Evolutionary conservation across 2,113 vertebrate genomes (phyloP).

Genomic region (Gallinago paraguaiae): DNA sequence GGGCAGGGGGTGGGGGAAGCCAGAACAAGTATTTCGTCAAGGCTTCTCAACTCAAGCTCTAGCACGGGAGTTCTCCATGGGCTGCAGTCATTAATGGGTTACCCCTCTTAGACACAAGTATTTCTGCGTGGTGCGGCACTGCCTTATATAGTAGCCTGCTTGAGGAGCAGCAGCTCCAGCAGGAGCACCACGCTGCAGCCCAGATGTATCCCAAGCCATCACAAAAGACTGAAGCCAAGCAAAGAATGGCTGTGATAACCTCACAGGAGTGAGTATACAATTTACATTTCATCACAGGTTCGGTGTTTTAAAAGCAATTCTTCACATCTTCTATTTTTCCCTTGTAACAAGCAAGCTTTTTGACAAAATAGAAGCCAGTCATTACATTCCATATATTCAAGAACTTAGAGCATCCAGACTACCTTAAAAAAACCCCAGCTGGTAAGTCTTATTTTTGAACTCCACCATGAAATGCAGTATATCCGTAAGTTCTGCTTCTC

Average conservation of each 20-base stretch:
- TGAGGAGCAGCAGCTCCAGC: background rate
- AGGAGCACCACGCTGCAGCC: background rate
- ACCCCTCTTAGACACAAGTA: background rate
- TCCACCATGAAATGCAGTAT: background rate
- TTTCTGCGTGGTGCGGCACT: background rate
- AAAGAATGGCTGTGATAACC: background rate
- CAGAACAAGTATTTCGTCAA: background rate
- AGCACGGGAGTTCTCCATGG: background rate
- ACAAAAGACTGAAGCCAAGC: background rate
- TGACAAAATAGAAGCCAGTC: background rate
- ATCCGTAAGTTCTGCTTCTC: background rate
- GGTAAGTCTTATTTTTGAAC: background rate
- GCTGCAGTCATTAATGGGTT: background rate
- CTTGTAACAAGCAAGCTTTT: background rate
- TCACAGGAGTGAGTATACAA: background rate
- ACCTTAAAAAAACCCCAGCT: background rate
- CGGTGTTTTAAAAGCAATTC: background rate
- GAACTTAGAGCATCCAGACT: background rate
- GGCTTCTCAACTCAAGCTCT: background rate
- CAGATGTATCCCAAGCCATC: background rate
- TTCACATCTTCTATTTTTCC: background rate
- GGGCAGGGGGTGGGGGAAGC: background rate
- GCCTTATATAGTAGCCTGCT: background rate
- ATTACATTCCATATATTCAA: background rate
- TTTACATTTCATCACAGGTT: background rate